Evolutionary conservation across 2,888 invertebrate genomes (phyloP), one percentile per base, ranked within the genome.

Genomic region (Mythimna lalbum): DNA sequence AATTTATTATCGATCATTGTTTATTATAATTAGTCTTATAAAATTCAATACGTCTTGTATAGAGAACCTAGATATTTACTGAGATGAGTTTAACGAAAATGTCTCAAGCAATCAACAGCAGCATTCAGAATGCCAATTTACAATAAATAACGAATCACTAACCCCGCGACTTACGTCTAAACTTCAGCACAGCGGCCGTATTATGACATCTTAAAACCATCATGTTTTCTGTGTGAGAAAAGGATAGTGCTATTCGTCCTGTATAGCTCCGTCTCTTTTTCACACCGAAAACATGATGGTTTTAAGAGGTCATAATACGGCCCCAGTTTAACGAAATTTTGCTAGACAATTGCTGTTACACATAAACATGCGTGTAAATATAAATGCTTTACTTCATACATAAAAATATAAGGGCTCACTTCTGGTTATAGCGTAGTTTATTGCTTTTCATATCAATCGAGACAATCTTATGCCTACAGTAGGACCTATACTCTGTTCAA

Each of bases 11-110:
- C 88, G 90, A 92, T 92, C 88, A 89, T 90, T 82, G 86, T 90
- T 90, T 84, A 91, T 84, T 91, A 89, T 90, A 88, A 89, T 94
- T 94, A 94, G 92, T 93, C 94, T 95, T 95, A 94, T 92, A 93
- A 93, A 93, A 93, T 92, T 93, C 90, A 91, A 91, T 93, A 94
- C 90, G 91, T 88, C 88, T 89, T 89, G 90, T 92, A 91, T 86
- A 90, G 87, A 89, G 88, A 93, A 92, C 90, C 90, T 90, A 92
- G 82, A 86, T 87, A 89, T 87, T 84, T 85, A 88, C 85, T 88
- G 88, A 89, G 87, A 89, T 88, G 83, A 78, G 80, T 85, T 81
- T 71, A 87, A 89, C 75, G 71, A 87, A 90, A 88, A 81, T 86
- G 89, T 86, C 80, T 85, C 85, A 88, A 89, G 87, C 88, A 87